phyloP scores from a whole-genome alignment of 2,888 invertebrate species.

The Patella pellucida region DNA sequence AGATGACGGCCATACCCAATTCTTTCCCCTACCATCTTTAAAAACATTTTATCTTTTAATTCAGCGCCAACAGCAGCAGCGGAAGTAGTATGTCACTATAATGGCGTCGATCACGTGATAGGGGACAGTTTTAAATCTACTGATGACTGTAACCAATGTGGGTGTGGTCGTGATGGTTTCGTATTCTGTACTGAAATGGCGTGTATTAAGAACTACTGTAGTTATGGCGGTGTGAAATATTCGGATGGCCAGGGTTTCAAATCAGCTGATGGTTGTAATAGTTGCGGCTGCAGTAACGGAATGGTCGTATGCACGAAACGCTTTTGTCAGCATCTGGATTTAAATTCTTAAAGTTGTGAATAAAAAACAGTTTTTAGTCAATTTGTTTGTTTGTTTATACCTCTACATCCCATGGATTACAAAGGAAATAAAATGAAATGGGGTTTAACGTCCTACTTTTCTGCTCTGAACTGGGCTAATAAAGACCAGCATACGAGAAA shows the following conservation, averaged over 20 bases:
- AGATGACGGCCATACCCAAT: too few species aligned
- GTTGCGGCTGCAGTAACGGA: constrained; percentile 4
- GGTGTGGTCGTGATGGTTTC: constrained; percentile 17
- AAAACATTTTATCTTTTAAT: too few species aligned
- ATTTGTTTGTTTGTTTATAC: too few species aligned
- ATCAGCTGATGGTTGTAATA: constrained; percentile 21
- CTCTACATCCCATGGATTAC: too few species aligned
- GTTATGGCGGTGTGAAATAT: constrained; percentile 17
- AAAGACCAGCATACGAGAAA: too few species aligned
- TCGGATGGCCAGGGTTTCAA: constrained; percentile 10
- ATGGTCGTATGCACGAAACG: constrained; percentile 14
- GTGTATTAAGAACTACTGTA: constrained; percentile 15
- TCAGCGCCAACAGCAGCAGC: neutral
- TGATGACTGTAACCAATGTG: constrained; percentile 29
- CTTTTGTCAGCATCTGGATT: neutral
- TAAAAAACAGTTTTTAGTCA: too few species aligned
- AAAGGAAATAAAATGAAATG: too few species aligned
- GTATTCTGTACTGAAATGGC: constrained; percentile 27
- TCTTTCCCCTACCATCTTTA: too few species aligned
- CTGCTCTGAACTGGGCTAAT: too few species aligned
- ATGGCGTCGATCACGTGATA: constrained; percentile 16
- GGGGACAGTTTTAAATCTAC: constrained; percentile 24
- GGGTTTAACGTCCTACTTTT: too few species aligned
- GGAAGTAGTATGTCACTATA: constrained; percentile 16
- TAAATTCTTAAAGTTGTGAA: too few species aligned